Evolutionary conservation across 2,113 vertebrate genomes (phyloP).

Genomic region (Hiodon alosoides): DNA sequence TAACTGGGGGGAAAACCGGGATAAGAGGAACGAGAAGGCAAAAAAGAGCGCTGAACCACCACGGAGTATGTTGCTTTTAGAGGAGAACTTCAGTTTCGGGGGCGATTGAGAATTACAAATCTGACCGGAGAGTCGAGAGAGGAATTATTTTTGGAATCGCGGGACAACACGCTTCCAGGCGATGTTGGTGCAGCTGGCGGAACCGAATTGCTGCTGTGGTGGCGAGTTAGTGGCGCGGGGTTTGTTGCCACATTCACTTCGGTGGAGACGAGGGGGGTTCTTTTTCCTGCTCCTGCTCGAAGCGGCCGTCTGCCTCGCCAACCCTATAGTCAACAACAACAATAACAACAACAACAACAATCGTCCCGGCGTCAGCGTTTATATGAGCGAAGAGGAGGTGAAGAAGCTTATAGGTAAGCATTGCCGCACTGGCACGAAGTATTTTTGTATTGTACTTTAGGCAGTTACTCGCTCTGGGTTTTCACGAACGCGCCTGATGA

Average conservation of each 20-base stretch:
- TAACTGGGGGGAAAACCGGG: constrained; percentile 40
- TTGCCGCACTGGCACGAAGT: too few species aligned
- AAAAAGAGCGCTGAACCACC: not conserved
- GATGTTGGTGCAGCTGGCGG: constrained; percentile 49
- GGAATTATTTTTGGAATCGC: constrained; percentile 33
- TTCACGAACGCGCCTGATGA: too few species aligned
- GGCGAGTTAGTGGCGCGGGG: constrained; percentile 43
- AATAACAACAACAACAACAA: constrained; percentile 30
- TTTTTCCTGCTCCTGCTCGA: constrained; percentile 57
- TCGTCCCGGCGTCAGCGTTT: constrained; percentile 61
- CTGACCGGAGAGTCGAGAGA: constrained; percentile 31
- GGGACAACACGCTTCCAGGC: constrained; percentile 30
- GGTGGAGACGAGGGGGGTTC: constrained; percentile 55
- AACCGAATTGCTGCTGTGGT: constrained; percentile 42
- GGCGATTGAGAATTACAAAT: constrained; percentile 43
- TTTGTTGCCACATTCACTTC: constrained; percentile 48
- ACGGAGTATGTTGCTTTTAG: constrained; percentile 58
- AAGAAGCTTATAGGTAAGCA: constrained; percentile 67
- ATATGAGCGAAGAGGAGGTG: constrained; percentile 71
- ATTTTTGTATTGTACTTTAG: too few species aligned
- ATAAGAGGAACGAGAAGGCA: not conserved
- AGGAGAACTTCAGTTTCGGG: constrained; percentile 60
- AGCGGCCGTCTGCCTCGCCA: constrained; percentile 55
- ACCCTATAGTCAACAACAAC: constrained; percentile 25
- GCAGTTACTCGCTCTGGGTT: too few species aligned